A percentile compares a stretch with the other conserved stretches of the same genome.
phyloP scores from a whole-genome alignment of 2,797 vertebrate species.

The Tenualosa ilisha region DNA sequence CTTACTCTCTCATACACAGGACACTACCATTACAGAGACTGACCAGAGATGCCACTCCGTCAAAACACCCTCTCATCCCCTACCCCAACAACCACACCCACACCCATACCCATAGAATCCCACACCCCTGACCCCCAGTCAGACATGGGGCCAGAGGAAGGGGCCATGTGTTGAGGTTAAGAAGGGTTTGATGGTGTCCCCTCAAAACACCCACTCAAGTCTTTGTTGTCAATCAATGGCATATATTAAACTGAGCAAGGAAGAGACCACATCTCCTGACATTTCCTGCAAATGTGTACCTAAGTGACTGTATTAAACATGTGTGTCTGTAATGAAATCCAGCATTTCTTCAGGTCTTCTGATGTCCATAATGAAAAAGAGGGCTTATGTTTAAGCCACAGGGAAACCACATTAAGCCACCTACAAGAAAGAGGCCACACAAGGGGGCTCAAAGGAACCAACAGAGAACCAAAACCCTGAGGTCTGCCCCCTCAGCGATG shows the following conservation, averaged over 20 bases:
- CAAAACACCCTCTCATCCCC: neutral
- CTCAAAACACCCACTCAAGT: neutral
- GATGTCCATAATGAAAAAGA: neutral
- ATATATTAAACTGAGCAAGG: neutral
- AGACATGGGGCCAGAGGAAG: neutral
- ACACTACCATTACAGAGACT: slow-evolving; percentile 22
- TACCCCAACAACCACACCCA: neutral
- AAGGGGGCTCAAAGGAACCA: neutral
- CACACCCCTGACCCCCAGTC: neutral
- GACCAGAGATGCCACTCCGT: neutral
- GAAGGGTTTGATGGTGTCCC: neutral
- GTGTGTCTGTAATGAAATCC: neutral
- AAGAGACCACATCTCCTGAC: neutral
- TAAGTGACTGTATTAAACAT: neutral
- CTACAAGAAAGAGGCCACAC: neutral
- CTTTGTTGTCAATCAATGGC: neutral
- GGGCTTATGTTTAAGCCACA: neutral
- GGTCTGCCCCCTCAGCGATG: neutral
- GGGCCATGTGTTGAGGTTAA: neutral
- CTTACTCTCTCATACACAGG: slow-evolving; percentile 14
- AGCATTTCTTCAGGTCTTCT: neutral
- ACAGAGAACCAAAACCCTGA: neutral
- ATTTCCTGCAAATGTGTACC: neutral
- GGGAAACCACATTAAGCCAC: slow-evolving; percentile 5
- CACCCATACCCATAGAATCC: neutral